Conservation (phyloP, 1,140 invertebrate genomes). For the Drosophila varians region DNA sequence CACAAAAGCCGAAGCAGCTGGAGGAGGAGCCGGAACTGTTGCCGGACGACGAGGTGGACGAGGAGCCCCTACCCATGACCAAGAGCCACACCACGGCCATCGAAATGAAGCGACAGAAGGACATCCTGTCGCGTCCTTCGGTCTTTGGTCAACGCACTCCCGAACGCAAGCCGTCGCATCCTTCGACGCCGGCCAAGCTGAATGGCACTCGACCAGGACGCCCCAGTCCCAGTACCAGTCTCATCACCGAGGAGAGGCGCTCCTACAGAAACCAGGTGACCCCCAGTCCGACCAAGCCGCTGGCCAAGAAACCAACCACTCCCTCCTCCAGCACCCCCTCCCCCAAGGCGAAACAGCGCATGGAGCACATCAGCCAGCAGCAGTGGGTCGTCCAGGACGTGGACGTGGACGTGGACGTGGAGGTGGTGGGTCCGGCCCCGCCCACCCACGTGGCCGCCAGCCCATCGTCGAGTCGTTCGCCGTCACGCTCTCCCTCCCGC, state of each 20-base stretch:
- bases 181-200: conserved; percentile 3
- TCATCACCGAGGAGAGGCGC: conserved; percentile 58
- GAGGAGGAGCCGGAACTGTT: conserved; percentile 17
- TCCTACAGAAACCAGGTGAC: conserved; percentile 44
- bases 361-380: conserved; percentile 55
- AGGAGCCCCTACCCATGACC: conserved; percentile 66
- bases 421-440: conserved; percentile 38
- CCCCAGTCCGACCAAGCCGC: conserved; percentile 9
- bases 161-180: conserved; percentile 21
- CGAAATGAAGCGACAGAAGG: conserved; percentile 81
- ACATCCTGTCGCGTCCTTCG: conserved; percentile 84
- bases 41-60: conserved; percentile 31
- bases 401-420: conserved; percentile 65
- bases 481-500: conserved; percentile 27
- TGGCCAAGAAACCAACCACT: conserved; percentile 6
- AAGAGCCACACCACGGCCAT: conserved; percentile 68
- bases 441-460: conserved; percentile 4
- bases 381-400: conserved; percentile 63
- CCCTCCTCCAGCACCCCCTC: background rate
- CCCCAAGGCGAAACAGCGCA: conserved; percentile 30
- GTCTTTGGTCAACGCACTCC: conserved; percentile 62
- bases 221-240: conserved; percentile 14
- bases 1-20: conserved; percentile 3
- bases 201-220: conserved; percentile 20
- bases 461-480: conserved; percentile 14